Conservation (phyloP, 1,140 invertebrate species). For the Lutraria rhynchaena region DNA sequence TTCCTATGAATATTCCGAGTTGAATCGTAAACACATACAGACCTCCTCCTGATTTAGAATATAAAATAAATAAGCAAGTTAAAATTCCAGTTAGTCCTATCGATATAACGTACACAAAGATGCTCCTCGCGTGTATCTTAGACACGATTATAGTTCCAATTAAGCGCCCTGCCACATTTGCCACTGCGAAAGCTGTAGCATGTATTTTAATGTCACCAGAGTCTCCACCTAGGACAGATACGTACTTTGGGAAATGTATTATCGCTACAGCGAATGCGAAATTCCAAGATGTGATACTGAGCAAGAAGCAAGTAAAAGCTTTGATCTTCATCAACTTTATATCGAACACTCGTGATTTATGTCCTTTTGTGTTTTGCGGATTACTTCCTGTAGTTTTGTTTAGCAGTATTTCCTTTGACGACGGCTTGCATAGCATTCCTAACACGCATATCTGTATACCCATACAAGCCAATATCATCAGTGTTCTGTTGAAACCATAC, state of each 20-base stretch:
- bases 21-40: slow-evolving; percentile 19
- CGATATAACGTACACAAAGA: not conserved
- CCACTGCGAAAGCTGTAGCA: slow-evolving; percentile 23
- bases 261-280: slow-evolving; percentile 3
- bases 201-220: slow-evolving; percentile 1
- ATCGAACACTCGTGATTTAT: slow-evolving; percentile 6
- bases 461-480: slow-evolving; percentile 10
- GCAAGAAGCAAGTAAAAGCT: slow-evolving; percentile 1
- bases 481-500: slow-evolving; percentile 18
- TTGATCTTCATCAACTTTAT: slow-evolving; percentile 6
- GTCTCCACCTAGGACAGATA: not conserved
- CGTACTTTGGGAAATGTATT: slow-evolving; percentile 43
- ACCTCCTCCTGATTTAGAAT: not conserved
- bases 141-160: slow-evolving; percentile 3
- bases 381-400: not conserved
- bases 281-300: slow-evolving; percentile 27
- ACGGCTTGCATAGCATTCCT: slow-evolving; percentile 36
- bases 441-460: slow-evolving; percentile 29
- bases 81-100: slow-evolving; percentile 1
- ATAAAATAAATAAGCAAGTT: slow-evolving; percentile 28
- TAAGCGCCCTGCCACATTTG: not conserved
- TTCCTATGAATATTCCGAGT: slow-evolving; percentile 30
- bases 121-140: not conserved
- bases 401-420: slow-evolving; percentile 14
- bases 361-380: not conserved